phyloP scores from a whole-genome alignment of 2,113 vertebrate species.

The Rhizomys pruinosus region DNA sequence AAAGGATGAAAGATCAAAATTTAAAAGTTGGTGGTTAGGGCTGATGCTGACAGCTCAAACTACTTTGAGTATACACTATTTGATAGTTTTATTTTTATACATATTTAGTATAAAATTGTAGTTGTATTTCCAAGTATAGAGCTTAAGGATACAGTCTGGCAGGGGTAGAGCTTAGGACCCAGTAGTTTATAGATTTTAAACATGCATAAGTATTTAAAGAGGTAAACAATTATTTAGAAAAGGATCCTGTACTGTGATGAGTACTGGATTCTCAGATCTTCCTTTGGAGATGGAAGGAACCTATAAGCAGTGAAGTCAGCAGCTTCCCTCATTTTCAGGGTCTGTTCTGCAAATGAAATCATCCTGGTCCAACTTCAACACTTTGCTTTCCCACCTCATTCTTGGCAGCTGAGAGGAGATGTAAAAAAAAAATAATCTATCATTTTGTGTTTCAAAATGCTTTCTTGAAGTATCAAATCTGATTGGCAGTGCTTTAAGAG shows the following conservation, averaged over 20 bases:
- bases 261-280: not conserved
- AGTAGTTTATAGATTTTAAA: not conserved
- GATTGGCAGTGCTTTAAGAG: not conserved
- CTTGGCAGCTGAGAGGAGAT: not conserved
- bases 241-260: not conserved
- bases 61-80: not conserved
- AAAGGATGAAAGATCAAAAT: not conserved
- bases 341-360: not conserved
- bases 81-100: not conserved
- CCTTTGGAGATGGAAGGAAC: no score
- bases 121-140: not conserved
- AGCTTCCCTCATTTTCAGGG: not conserved
- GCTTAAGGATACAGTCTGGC: rapidly evolving
- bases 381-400: not conserved
- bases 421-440: no score
- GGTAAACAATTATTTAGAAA: not conserved
- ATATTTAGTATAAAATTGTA: not conserved
- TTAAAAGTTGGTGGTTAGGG: not conserved
- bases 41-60: not conserved
- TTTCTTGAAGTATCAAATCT: no score
- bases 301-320: rapidly evolving
- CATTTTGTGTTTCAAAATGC: not conserved
- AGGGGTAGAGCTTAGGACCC: not conserved
- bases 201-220: not conserved
- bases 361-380: not conserved